Base-by-base conservation (phyloP, 23 tunicate species). In the Aplidium turbinatum region DNA sequence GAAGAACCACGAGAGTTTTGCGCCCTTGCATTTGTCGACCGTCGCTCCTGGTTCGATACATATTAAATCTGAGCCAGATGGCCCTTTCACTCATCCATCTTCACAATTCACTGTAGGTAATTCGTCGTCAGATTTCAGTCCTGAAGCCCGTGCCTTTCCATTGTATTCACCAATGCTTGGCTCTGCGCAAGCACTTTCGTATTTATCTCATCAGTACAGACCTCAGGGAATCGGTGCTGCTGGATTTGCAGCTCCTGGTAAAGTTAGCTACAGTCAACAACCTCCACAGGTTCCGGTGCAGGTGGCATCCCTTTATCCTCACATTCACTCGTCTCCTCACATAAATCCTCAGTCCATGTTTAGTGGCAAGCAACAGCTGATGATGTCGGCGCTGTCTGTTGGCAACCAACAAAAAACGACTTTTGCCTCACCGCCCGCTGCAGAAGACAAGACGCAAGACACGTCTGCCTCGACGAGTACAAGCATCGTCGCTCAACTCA, bases 371-470 rank as follows among this genome's bases (percentile, higher is more conserved):
- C 84, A 66, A 39, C 94, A 76, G 57, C 73, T 88, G 20, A 88
- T 88, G 96, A 72, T 88, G 79, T 88, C 96, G 6, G 87, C 86
- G 1, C 52, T 88, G n/a, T 56, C 86, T 0, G 54, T 75, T 62
- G 58, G 70, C 58, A 58, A 46, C 3, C 72, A 46, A 53, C 74
- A 68, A 28, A 65, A 65, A 36, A 16, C 50, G 18, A 19, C 22
- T 5, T 35, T 50, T 3, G n/a, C 48, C 4, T 48, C 3, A 4
- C 26, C 16, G 16, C 3, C 50, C 24, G 23, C 50, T 18, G 7
- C 47, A 26, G 33, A 7, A 24, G 67, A 25, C 29, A 35, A 2
- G 4, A 19, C 54, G 6, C n/a, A n/a, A n/a, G n/a, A n/a, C 3
- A 33, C 55, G 29, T 4, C 57, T 2, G 32, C 57, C 25, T 29